Evolutionary conservation across 1,140 invertebrate species (phyloP).

Genomic region (Ridgeia piscesae): DNA sequence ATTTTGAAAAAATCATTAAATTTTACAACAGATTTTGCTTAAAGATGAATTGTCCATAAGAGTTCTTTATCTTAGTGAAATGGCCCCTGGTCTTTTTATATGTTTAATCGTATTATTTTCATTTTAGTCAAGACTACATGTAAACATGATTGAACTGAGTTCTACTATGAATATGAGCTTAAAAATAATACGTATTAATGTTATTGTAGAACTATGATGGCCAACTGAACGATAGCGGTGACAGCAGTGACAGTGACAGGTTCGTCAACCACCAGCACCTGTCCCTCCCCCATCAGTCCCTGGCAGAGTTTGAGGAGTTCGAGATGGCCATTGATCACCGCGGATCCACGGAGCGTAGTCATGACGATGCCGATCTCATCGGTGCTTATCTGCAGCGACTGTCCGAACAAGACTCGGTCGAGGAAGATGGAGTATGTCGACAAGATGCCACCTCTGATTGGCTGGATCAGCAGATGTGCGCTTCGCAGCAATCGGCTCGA

Average conservation of each 20-base stretch:
- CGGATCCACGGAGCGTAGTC: neutral
- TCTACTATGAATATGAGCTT: too few relatives aligned
- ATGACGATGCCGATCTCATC: slow-evolving; percentile 9
- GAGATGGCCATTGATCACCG: slow-evolving; percentile 10
- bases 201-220: neutral
- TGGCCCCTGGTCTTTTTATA: too few relatives aligned
- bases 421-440: neutral
- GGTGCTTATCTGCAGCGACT: slow-evolving; percentile 15
- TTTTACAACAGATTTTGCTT: too few relatives aligned
- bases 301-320: slow-evolving; percentile 22
- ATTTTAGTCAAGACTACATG: too few relatives aligned
- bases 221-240: neutral
- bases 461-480: neutral
- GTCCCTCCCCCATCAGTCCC: slow-evolving; percentile 17
- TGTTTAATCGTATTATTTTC: too few relatives aligned
- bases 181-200: too few relatives aligned
- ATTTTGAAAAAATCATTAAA: too few relatives aligned
- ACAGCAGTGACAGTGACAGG: neutral
- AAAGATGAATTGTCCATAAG: too few relatives aligned
- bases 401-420: neutral
- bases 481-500: neutral
- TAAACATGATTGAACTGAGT: too few relatives aligned
- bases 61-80: too few relatives aligned
- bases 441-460: neutral
- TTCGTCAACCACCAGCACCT: neutral